A percentile compares a stretch with the other conserved stretches of the same genome.
Evolutionary conservation across 2,888 invertebrate genomes (phyloP).

Genomic region (Acleris laterana): DNA sequence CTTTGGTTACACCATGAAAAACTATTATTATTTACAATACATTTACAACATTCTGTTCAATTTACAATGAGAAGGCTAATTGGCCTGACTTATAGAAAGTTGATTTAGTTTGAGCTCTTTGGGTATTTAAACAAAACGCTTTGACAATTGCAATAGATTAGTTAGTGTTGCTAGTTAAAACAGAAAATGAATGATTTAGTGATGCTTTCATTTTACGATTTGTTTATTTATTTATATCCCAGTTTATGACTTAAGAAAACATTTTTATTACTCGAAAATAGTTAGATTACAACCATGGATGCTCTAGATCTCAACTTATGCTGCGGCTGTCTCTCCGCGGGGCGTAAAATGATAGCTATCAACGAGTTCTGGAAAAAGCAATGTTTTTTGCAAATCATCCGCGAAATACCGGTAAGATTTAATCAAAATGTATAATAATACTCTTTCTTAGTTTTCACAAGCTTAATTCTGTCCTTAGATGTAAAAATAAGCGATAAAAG

Average conservation of each 20-base stretch:
- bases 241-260: background rate
- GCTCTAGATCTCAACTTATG: constrained; percentile 47
- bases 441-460: no score
- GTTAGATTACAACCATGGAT: constrained; percentile 1
- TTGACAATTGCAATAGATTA: background rate
- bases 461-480: background rate
- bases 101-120: background rate
- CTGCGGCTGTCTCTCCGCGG: constrained; percentile 60
- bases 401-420: constrained; percentile 57
- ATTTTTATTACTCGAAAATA: background rate
- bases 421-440: background rate
- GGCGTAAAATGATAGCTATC: constrained; percentile 58
- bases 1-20: no score
- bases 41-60: no score
- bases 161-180: no score
- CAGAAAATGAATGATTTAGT: background rate
- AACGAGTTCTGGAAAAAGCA: constrained; percentile 50
- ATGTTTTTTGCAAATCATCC: constrained; percentile 61
- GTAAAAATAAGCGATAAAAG: background rate
- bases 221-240: constrained; percentile 23
- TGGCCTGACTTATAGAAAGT: no score
- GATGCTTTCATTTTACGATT: constrained; percentile 14
- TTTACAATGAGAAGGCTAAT: no score
- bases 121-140: constrained; percentile 11
- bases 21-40: no score